phyloP scores from a whole-genome alignment of 2,888 invertebrate species.

The Perithous albicinctus region DNA sequence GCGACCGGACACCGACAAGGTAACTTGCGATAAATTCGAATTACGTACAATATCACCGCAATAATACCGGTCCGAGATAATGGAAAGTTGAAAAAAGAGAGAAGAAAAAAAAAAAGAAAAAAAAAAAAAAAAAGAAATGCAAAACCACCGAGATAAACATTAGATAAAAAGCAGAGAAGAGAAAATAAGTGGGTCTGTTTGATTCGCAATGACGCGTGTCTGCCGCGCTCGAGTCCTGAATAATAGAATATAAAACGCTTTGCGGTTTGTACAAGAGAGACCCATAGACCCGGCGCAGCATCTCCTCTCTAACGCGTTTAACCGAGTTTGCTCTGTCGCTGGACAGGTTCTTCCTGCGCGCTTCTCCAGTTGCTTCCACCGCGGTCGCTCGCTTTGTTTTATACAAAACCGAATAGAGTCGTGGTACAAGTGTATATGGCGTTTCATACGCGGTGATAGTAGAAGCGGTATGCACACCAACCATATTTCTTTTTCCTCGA shows the following conservation, averaged over 20 bases:
- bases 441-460: background rate
- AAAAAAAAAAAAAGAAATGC: background rate
- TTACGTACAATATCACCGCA: background rate
- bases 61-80: background rate
- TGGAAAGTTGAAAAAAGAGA: background rate
- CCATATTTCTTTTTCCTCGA: slow-evolving; percentile 17
- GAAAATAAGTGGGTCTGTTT: slow-evolving; percentile 6
- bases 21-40: slow-evolving; percentile 71
- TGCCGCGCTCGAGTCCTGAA: slow-evolving; percentile 20
- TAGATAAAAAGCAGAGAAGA: slow-evolving; percentile 1
- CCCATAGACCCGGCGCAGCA: too few relatives aligned
- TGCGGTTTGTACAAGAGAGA: slow-evolving; percentile 1
- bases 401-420: background rate
- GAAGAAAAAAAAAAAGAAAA: background rate
- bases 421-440: background rate
- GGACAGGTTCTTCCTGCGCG: slow-evolving; percentile 47
- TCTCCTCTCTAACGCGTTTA: slow-evolving; percentile 50
- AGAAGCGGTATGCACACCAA: slow-evolving; percentile 2
- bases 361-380: slow-evolving; percentile 2
- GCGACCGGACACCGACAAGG: slow-evolving; percentile 83
- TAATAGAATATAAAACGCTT: slow-evolving; percentile 35
- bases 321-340: slow-evolving; percentile 32
- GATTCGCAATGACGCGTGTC: slow-evolving; percentile 19
- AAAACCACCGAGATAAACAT: background rate
- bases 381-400: background rate